Base-by-base conservation (phyloP, 2,888 invertebrate species). In the Pyrgus malvae region DNA sequence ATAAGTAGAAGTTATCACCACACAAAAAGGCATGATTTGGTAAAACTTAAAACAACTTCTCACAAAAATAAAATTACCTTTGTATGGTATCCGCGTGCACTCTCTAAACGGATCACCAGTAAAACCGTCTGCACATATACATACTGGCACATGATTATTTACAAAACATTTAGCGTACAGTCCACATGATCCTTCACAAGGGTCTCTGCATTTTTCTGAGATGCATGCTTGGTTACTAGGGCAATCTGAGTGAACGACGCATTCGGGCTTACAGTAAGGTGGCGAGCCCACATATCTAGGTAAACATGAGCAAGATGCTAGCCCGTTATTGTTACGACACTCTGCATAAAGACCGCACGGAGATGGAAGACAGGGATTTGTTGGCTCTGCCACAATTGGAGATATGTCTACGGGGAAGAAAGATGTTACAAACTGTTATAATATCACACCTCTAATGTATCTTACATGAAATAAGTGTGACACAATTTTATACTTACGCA, bases 271-370 rank as follows among this genome's bases (percentile, higher is more conserved):
- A 70, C 92, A 92, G 55, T 85, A 89, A 25, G 92, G 94, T 16
- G 94, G 94, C 55, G 91, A 92, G 14, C 95, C 95, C 42, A 92
- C 82, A 64, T 93, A 94, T 42, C 90, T 86, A 3, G 92, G 89
- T 54, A 93, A 81, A 74, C 95, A 95, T 8, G 94, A 93, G 74
- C 95, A 95, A 11, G 94, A 92, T 0, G 94, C 92, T 74, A 94
- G 91, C 25, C 91, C 92, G 67, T 95, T 94, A 35, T 92, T 89
- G 74, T 94, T 94, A 45, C 92, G 92, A 72, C 96, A 96, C 71
- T 94, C 93, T 4, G 95, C 92, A 74, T 94, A 94, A 2, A 89
- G 71, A 14, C 95, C 95, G 76, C 96, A 96, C 9, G 94, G 92
- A 3, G 95, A 94, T 46, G 95, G 95, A 59, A 91, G 79, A 70